These are phyloP conservation scores for Stenolophus ochropezus DNA, from an alignment of 2,888 invertebrate genomes.

Conservation along the genomic window DNA sequence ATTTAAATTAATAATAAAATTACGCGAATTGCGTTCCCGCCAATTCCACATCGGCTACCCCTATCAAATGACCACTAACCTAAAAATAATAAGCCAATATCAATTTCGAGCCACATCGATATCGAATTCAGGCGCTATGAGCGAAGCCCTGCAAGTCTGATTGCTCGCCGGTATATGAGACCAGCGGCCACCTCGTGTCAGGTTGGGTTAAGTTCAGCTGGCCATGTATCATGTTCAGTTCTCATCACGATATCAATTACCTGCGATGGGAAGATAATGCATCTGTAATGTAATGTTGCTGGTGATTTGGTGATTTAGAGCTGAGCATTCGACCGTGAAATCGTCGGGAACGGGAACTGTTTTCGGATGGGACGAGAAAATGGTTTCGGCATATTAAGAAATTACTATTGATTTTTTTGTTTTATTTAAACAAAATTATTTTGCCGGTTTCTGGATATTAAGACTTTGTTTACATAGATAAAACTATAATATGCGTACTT, in stretches of 20 bases:
- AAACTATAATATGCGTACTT: no score
- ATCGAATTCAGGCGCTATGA: slow-evolving; percentile 48
- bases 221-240: slow-evolving; percentile 32
- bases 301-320: slow-evolving; percentile 16
- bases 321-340: slow-evolving; percentile 29
- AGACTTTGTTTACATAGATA: no score
- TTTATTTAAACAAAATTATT: no score
- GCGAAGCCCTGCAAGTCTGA: slow-evolving; percentile 24
- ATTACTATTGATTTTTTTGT: no score
- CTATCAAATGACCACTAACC: slow-evolving; percentile 35
- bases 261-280: slow-evolving; percentile 29
- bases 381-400: no score
- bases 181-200: neutral
- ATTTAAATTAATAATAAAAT: neutral
- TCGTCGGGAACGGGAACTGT: neutral
- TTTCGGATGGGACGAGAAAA: no score
- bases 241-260: slow-evolving; percentile 59
- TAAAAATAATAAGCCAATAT: slow-evolving; percentile 53
- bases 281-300: slow-evolving; percentile 26
- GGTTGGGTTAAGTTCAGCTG: neutral
- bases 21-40: slow-evolving; percentile 21
- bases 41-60: neutral
- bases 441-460: no score
- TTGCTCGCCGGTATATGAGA: slow-evolving; percentile 17
- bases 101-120: slow-evolving; percentile 57